Conservation (phyloP, 2,797 vertebrate species). For the Thalassophryne amazonica region DNA sequence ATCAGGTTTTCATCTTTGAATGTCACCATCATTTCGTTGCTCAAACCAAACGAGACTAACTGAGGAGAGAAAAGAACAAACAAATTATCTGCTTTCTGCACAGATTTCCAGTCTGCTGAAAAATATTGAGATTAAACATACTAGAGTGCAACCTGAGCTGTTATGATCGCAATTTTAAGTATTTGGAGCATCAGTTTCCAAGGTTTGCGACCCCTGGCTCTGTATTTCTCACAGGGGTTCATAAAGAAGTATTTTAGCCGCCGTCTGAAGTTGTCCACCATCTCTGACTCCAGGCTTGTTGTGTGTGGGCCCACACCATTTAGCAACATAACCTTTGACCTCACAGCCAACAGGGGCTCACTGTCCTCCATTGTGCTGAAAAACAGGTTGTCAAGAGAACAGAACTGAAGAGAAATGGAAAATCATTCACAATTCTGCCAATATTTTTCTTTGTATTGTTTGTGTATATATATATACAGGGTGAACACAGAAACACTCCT, state of each 20-base stretch:
- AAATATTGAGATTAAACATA: not conserved
- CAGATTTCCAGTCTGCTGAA: not conserved
- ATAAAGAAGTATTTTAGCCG: slow-evolving; percentile 96
- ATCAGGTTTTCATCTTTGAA: slow-evolving; percentile 93
- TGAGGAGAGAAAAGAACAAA: slow-evolving; percentile 50
- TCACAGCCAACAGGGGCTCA: slow-evolving; percentile 22
- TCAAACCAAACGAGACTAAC: slow-evolving; percentile 92
- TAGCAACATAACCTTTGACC: slow-evolving; percentile 23
- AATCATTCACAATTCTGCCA: not conserved
- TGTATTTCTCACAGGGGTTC: slow-evolving; percentile 96
- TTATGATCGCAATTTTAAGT: slow-evolving; percentile 91
- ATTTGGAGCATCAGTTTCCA: slow-evolving; percentile 94
- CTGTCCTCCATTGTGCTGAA: slow-evolving; percentile 55
- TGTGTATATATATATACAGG: too few species aligned
- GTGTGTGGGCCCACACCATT: slow-evolving; percentile 12
- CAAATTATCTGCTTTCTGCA: not conserved
- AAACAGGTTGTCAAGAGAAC: not conserved
- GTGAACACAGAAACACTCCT: too few species aligned
- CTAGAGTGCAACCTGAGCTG: slow-evolving; percentile 81
- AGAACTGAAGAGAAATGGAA: not conserved
- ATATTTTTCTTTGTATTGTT: not conserved
- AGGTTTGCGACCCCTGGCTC: slow-evolving; percentile 88
- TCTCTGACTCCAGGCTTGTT: slow-evolving; percentile 30
- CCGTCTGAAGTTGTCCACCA: slow-evolving; percentile 85
- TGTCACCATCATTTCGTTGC: slow-evolving; percentile 95